These are phyloP conservation scores for Diadophis punctatus DNA, from an alignment of 2,113 vertebrate species.

Conservation along the genomic window DNA sequence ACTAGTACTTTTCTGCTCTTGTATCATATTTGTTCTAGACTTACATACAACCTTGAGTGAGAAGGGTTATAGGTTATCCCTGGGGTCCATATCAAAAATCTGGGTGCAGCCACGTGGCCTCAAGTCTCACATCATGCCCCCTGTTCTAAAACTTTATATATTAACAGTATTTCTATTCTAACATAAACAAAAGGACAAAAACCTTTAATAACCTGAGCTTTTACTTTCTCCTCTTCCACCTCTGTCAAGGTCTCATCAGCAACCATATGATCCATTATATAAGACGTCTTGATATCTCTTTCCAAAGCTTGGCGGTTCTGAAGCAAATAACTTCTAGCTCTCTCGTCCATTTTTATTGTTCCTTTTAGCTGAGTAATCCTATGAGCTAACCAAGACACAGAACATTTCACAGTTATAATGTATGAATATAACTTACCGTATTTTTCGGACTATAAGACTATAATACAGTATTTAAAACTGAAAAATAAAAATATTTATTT, in stretches of 20 bases:
- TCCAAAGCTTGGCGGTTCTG: slow-evolving; percentile 76
- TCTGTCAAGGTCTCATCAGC: slow-evolving; percentile 77
- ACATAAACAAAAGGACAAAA: background rate
- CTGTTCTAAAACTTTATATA: background rate
- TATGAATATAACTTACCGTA: background rate
- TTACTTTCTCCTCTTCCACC: slow-evolving; percentile 84
- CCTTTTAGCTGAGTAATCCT: slow-evolving; percentile 9
- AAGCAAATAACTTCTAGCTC: slow-evolving; percentile 81
- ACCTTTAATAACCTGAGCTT: slow-evolving; percentile 69
- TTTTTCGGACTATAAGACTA: no score
- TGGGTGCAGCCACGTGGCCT: background rate
- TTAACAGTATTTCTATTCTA: background rate
- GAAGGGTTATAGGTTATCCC: background rate
- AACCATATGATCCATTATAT: slow-evolving; percentile 93
- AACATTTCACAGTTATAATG: background rate
- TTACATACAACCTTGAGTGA: background rate
- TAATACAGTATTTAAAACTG: background rate
- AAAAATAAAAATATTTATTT: background rate
- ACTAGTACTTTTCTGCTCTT: background rate
- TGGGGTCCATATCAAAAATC: background rate
- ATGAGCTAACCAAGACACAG: slow-evolving; percentile 24
- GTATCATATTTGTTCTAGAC: background rate
- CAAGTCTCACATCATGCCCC: background rate
- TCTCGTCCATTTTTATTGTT: slow-evolving; percentile 77
- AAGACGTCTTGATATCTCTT: slow-evolving; percentile 85